Conservation (phyloP, 2,113 vertebrate species). For the Peromyscus maniculatus region DNA sequence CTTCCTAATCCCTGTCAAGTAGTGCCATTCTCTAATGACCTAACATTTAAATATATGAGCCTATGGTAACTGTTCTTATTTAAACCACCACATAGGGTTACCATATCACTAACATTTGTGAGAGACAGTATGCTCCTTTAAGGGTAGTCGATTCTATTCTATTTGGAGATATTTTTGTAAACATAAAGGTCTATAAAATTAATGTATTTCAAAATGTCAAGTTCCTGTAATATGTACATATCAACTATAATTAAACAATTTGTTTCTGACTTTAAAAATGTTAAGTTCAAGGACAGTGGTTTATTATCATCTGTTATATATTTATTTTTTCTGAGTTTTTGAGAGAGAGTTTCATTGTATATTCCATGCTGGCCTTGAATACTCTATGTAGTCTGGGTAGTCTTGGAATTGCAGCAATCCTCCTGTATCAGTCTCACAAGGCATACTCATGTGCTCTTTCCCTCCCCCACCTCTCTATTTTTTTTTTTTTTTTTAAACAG, state of each 20-base stretch:
- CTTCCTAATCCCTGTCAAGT: not conserved
- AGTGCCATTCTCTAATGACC: not conserved
- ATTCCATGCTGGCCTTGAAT: not conserved
- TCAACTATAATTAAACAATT: not conserved
- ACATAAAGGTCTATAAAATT: slow-evolving; percentile 18
- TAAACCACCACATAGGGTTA: not conserved
- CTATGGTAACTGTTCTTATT: not conserved
- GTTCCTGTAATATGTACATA: not conserved
- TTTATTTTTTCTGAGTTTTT: not conserved
- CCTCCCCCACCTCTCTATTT: too few relatives aligned
- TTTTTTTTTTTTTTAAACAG: too few relatives aligned
- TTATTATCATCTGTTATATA: not conserved
- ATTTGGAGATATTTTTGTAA: not conserved
- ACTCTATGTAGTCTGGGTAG: not conserved
- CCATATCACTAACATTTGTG: not conserved
- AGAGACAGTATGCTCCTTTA: not conserved
- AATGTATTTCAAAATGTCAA: not conserved
- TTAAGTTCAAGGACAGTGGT: slow-evolving; percentile 2
- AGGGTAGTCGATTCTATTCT: not conserved
- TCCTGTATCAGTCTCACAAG: not conserved
- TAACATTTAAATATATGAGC: not conserved
- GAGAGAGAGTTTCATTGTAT: not conserved
- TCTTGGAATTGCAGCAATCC: not conserved
- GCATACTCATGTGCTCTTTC: too few relatives aligned
- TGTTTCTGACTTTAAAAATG: not conserved